phyloP scores from a whole-genome alignment of 2,888 invertebrate genomes.

The Zele albiditarsus region DNA sequence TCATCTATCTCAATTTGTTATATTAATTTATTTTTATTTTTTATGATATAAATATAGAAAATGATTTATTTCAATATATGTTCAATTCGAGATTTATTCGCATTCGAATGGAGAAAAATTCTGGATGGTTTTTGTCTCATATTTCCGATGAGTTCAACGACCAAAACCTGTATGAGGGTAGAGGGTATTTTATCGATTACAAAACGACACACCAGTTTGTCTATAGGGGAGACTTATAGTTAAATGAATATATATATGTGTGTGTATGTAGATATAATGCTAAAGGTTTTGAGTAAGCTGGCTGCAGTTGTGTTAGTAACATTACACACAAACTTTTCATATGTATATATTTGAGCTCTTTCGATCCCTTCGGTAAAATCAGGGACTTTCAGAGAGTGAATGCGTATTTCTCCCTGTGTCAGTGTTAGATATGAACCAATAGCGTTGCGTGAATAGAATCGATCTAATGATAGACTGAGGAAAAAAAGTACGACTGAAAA shows the following conservation, averaged over 20 bases:
- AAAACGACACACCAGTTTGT: conserved; percentile 41
- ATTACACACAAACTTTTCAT: too few relatives aligned
- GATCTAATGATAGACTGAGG: not conserved
- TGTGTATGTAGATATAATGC: not conserved
- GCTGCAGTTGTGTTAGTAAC: too few relatives aligned
- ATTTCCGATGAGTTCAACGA: conserved; percentile 59
- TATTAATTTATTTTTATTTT: too few relatives aligned
- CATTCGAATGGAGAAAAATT: not conserved
- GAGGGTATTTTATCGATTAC: conserved; percentile 48
- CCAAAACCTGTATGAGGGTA: conserved; percentile 57
- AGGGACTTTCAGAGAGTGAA: too few relatives aligned
- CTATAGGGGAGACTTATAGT: conserved; percentile 40
- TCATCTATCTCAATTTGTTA: too few relatives aligned
- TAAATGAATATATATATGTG: conserved; percentile 29
- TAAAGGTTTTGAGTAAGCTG: not conserved
- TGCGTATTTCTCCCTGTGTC: too few relatives aligned
- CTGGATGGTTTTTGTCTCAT: not conserved
- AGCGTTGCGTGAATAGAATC: too few relatives aligned
- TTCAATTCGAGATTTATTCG: not conserved
- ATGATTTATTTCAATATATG: too few relatives aligned
- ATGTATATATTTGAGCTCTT: too few relatives aligned
- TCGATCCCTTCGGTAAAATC: too few relatives aligned
- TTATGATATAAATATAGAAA: too few relatives aligned
- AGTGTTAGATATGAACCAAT: too few relatives aligned
- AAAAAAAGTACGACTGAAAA: not conserved